Percentiles rank a stretch among this genome's conserved stretches.
These are phyloP conservation scores for Phaedon cochleariae DNA, from an alignment of 2,888 invertebrate species.

Conservation along the genomic window DNA sequence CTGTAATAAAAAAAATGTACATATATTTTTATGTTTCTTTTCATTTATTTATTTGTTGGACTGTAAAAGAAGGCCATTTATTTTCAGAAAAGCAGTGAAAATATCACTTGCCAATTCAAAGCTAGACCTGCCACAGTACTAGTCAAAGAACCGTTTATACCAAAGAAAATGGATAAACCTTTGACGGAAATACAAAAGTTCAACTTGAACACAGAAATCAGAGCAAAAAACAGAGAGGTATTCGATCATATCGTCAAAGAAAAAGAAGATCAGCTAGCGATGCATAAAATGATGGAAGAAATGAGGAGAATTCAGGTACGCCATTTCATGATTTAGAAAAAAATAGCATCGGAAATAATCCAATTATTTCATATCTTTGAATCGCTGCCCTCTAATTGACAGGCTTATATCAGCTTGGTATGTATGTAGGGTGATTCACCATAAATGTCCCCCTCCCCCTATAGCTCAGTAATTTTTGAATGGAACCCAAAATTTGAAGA, in stretches of 20 bases:
- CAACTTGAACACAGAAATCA: conserved; percentile 70
- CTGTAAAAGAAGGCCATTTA: too few species aligned
- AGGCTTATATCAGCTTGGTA: too few species aligned
- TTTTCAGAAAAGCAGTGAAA: conserved; percentile 58
- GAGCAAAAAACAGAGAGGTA: conserved; percentile 69
- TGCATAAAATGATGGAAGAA: conserved; percentile 28
- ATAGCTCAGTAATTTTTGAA: too few species aligned
- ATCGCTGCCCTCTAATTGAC: too few species aligned
- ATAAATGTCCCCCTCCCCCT: too few species aligned
- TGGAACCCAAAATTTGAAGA: too few species aligned
- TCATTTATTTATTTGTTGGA: neutral
- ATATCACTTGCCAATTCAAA: conserved; percentile 64
- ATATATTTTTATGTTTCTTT: neutral
- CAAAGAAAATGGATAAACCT: conserved; percentile 64
- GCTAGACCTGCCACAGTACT: conserved; percentile 71
- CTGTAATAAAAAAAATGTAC: too few species aligned
- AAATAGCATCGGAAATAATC: too few species aligned
- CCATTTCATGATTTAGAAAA: too few species aligned
- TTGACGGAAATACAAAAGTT: conserved; percentile 65
- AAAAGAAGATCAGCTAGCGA: conserved; percentile 61
- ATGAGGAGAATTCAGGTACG: neutral
- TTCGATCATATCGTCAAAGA: conserved; percentile 69
- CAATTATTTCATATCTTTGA: too few species aligned
- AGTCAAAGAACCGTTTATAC: conserved; percentile 72
- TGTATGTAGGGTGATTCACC: too few species aligned